Evolutionary conservation across 2,113 vertebrate genomes (phyloP).

Genomic region (Rattus norvegicus): GRCr8 NC_086032.1:61072501-61073000

Average conservation of each 20-base stretch:
- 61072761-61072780: neutral
- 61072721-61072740: neutral
- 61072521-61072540: constrained; percentile 35
- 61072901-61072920: constrained; percentile 47
- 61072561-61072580: constrained; percentile 62
- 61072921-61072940: neutral
- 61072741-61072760: neutral
- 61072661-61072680: constrained; percentile 59
- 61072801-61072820: constrained; percentile 42
- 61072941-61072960: constrained; percentile 26
- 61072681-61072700: constrained; percentile 14
- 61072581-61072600: constrained; percentile 47
- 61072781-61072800: constrained; percentile 19
- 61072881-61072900: constrained; percentile 35
- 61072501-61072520: constrained; percentile 12
- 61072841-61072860: constrained; percentile 67
- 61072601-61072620: constrained; percentile 63
- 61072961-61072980: constrained; percentile 56
- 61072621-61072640: constrained; percentile 74
- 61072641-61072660: constrained; percentile 48
- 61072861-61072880: constrained; percentile 59
- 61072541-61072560: neutral
- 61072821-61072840: constrained; percentile 48
- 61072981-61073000: constrained; percentile 57
- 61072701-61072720: neutral